Evolutionary conservation across 2,113 vertebrate genomes (phyloP).

Genomic region (Rhinoderma darwinii): DNA sequence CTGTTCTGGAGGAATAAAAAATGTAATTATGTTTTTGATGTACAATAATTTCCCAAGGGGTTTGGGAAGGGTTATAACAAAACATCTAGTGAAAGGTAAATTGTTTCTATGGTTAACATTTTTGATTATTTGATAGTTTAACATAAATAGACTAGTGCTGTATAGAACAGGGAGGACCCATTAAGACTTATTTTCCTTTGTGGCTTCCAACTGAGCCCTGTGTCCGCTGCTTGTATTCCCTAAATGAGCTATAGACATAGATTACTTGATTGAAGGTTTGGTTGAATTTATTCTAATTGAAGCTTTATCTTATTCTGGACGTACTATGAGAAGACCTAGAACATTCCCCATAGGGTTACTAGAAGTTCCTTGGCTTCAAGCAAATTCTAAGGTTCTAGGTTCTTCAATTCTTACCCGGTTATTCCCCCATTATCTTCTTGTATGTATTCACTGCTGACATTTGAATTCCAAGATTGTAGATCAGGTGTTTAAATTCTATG

Average conservation of each 20-base stretch:
- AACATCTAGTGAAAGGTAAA: constrained; percentile 18
- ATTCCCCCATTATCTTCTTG: no score
- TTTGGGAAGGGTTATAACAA: not conserved
- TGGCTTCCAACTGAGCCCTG: not conserved
- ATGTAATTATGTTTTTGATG: constrained; percentile 32
- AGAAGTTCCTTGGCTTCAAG: no score
- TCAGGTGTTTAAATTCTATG: no score
- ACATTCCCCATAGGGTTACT: no score
- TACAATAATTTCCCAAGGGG: constrained; percentile 8
- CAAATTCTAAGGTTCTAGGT: no score
- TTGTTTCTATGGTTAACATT: not conserved
- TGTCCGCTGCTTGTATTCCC: not conserved
- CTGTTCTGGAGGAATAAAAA: constrained; percentile 12
- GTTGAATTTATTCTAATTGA: no score
- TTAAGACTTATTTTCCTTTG: not conserved
- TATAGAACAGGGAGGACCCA: not conserved
- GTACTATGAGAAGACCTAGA: no score
- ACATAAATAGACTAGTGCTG: not conserved
- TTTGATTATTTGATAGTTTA: constrained; percentile 25
- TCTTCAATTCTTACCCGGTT: no score
- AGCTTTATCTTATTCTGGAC: no score
- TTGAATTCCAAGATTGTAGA: no score
- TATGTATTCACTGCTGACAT: no score
- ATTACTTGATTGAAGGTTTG: no score
- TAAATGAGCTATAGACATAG: not conserved